Evolutionary conservation across 92 coral and sea anemone species (phyloP).

Genomic region (Parazoanthus darwini): DNA sequence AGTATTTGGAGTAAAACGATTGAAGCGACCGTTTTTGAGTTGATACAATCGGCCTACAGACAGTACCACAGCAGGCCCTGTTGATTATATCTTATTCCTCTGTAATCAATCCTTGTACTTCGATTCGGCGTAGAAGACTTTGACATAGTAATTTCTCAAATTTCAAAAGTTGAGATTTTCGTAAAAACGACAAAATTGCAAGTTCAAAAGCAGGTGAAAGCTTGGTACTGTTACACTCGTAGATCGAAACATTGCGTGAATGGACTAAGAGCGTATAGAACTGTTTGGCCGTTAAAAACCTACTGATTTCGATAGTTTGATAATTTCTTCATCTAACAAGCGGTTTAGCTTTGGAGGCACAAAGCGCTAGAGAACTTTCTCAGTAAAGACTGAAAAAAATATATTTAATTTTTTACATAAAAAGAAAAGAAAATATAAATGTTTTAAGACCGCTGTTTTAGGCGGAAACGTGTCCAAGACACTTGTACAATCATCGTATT

Average conservation of each 20-base stretch:
- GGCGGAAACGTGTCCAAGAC: constrained; percentile 26
- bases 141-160: neutral
- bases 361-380: neutral
- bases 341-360: neutral
- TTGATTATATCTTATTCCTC: too few relatives aligned
- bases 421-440: neutral
- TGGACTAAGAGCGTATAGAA: neutral
- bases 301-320: neutral
- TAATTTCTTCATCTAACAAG: too few relatives aligned
- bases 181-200: neutral
- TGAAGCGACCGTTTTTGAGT: too few relatives aligned
- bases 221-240: neutral
- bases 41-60: too few relatives aligned
- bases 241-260: neutral
- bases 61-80: too few relatives aligned
- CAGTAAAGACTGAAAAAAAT: neutral
- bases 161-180: too few relatives aligned
- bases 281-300: neutral
- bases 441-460: constrained; percentile 8
- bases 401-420: neutral
- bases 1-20: too few relatives aligned
- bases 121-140: too few relatives aligned
- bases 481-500: neutral
- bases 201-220: neutral
- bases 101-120: too few relatives aligned